Percentiles rank a stretch among this genome's conserved stretches.
Conservation (phyloP, 2,113 vertebrate genomes). For the Larimichthys polyactis region DNA sequence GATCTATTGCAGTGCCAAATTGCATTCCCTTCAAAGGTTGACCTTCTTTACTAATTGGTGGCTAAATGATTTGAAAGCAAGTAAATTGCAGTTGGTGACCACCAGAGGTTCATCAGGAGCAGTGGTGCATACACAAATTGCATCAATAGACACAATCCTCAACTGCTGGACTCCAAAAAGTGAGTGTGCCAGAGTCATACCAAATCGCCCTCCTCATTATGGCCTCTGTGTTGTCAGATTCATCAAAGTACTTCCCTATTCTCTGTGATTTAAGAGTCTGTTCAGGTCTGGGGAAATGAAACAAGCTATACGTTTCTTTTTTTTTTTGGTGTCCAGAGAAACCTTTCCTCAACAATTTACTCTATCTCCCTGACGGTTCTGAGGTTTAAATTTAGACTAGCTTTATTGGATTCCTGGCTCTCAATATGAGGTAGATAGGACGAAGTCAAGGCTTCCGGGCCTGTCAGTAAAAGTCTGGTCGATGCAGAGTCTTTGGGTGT, state of each 20-base stretch:
- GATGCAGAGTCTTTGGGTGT: slow-evolving; percentile 71
- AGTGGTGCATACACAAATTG: neutral
- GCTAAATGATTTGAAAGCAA: slow-evolving; percentile 52
- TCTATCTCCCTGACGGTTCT: slow-evolving; percentile 52
- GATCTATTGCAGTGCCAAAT: slow-evolving; percentile 10
- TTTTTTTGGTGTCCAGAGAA: slow-evolving; percentile 47
- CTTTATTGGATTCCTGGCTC: slow-evolving; percentile 67
- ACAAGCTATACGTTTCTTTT: neutral
- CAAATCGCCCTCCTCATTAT: slow-evolving; percentile 50
- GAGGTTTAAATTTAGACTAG: slow-evolving; percentile 70
- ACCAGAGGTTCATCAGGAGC: slow-evolving; percentile 31
- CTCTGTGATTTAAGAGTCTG: slow-evolving; percentile 48
- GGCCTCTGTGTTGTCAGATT: slow-evolving; percentile 37
- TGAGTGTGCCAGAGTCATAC: slow-evolving; percentile 39
- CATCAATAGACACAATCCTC: slow-evolving; percentile 28
- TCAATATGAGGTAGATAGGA: slow-evolving; percentile 64
- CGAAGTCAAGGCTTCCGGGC: slow-evolving; percentile 60
- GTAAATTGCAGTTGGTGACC: slow-evolving; percentile 42
- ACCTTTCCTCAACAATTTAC: slow-evolving; percentile 50
- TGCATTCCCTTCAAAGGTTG: slow-evolving; percentile 23
- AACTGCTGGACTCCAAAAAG: slow-evolving; percentile 40
- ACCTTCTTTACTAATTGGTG: slow-evolving; percentile 43
- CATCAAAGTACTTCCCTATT: slow-evolving; percentile 29
- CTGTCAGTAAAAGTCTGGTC: slow-evolving; percentile 73
- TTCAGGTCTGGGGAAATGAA: slow-evolving; percentile 44